Conservation (phyloP, 2,113 vertebrate genomes). For the Ictidomys tridecemlineatus region DNA sequence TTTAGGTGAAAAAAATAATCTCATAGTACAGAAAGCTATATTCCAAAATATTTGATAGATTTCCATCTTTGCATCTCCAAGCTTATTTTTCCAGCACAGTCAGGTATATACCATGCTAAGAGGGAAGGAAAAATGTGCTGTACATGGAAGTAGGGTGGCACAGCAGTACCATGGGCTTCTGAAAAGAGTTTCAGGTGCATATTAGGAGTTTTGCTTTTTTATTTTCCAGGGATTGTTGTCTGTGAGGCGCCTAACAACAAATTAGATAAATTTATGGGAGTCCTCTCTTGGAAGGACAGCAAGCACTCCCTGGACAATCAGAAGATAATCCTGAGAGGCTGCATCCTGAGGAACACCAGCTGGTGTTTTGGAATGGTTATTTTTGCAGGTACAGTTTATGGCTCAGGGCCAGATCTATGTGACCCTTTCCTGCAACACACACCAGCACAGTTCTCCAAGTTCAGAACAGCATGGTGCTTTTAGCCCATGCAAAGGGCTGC, state of each 20-base stretch:
- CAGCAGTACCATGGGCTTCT: background rate
- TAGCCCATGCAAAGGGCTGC: too few species aligned
- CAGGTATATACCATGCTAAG: background rate
- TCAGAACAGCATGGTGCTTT: background rate
- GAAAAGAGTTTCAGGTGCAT: background rate
- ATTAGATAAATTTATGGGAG: conserved; percentile 87
- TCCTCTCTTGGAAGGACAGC: conserved; percentile 87
- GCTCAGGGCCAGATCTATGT: background rate
- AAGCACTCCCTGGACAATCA: conserved; percentile 88
- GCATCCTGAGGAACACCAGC: conserved; percentile 89
- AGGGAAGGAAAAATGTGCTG: background rate
- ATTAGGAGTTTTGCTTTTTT: background rate
- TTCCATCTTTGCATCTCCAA: background rate
- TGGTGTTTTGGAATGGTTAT: conserved; percentile 90
- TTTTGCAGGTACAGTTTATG: conserved; percentile 87
- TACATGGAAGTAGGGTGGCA: background rate
- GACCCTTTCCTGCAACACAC: background rate
- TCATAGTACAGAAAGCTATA: background rate
- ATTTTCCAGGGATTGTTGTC: conserved; percentile 85
- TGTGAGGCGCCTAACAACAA: conserved; percentile 90
- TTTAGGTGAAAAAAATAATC: background rate
- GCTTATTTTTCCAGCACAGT: background rate
- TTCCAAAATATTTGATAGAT: background rate
- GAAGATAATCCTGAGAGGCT: conserved; percentile 88
- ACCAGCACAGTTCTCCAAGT: background rate